Percentiles rank a stretch among this genome's conserved stretches.
phyloP scores from a whole-genome alignment of 2,888 invertebrate genomes.

The Clivina fossor region DNA sequence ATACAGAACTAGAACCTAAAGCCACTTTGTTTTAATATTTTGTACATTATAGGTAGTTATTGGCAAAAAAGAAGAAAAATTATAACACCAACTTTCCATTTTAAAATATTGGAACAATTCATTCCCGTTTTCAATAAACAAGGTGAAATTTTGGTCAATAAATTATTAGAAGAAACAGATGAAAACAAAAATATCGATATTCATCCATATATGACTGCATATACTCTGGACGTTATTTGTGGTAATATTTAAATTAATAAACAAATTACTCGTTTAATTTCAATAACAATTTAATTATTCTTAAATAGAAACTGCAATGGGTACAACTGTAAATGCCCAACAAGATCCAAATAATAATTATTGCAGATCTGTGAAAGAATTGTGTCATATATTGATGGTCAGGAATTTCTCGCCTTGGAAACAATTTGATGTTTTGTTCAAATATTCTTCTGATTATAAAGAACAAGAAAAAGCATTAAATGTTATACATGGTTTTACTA shows the following conservation, averaged over 20 bases:
- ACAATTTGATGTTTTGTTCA: constrained; percentile 54
- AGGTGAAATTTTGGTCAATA: too few species aligned
- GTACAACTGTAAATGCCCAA: constrained; percentile 72
- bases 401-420: constrained; percentile 54
- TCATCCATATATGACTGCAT: too few species aligned
- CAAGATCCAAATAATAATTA: constrained; percentile 68
- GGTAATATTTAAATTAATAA: too few species aligned
- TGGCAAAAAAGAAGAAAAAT: constrained; percentile 12
- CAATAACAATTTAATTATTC: too few species aligned
- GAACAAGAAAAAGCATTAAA: constrained; percentile 56
- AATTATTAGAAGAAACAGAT: too few species aligned
- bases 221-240: too few species aligned
- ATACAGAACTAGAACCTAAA: too few species aligned
- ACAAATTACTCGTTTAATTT: too few species aligned
- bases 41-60: background rate
- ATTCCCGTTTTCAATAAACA: constrained; percentile 13
- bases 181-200: too few species aligned
- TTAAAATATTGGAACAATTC: constrained; percentile 9
- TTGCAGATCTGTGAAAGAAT: constrained; percentile 67
- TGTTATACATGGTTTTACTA: constrained; percentile 59
- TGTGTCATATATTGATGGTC: constrained; percentile 46
- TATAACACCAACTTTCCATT: constrained; percentile 12
- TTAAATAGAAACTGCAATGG: constrained; percentile 87
- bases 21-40: too few species aligned
- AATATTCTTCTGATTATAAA: constrained; percentile 60